phyloP scores from a whole-genome alignment of 2,797 vertebrate species.

The Aldrovandia affinis region DNA sequence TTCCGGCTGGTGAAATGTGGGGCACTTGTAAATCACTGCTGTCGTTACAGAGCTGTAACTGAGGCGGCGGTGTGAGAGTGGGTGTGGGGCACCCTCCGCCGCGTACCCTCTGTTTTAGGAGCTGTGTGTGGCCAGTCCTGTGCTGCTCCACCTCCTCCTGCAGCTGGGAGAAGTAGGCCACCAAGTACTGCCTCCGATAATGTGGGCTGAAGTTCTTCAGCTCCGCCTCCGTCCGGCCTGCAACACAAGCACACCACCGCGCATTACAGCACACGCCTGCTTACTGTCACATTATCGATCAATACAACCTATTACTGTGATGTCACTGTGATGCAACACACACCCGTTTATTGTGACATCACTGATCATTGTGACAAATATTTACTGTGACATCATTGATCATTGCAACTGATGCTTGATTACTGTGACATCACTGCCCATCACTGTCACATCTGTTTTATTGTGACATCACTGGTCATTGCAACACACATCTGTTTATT shows the following conservation, averaged over 20 bases:
- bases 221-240: slow-evolving; percentile 79
- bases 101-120: slow-evolving; percentile 84
- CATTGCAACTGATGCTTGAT: neutral
- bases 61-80: neutral
- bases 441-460: no score
- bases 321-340: no score
- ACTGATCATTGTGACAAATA: neutral
- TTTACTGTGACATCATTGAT: neutral
- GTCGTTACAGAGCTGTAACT: neutral
- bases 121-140: slow-evolving; percentile 67
- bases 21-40: no score
- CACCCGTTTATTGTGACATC: neutral
- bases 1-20: no score
- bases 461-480: no score
- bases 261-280: neutral
- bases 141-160: slow-evolving; percentile 86
- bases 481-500: neutral
- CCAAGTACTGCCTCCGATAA: slow-evolving; percentile 80
- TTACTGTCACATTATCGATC: neutral
- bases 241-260: slow-evolving; percentile 38
- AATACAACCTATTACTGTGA: neutral
- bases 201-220: slow-evolving; percentile 85
- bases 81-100: neutral
- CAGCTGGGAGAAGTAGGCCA: slow-evolving; percentile 80
- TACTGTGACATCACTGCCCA: no score